Percentiles rank a stretch among this genome's conserved stretches.
phyloP scores from a whole-genome alignment of 2,888 invertebrate species.

The Prostheceraeus crozeri region DNA sequence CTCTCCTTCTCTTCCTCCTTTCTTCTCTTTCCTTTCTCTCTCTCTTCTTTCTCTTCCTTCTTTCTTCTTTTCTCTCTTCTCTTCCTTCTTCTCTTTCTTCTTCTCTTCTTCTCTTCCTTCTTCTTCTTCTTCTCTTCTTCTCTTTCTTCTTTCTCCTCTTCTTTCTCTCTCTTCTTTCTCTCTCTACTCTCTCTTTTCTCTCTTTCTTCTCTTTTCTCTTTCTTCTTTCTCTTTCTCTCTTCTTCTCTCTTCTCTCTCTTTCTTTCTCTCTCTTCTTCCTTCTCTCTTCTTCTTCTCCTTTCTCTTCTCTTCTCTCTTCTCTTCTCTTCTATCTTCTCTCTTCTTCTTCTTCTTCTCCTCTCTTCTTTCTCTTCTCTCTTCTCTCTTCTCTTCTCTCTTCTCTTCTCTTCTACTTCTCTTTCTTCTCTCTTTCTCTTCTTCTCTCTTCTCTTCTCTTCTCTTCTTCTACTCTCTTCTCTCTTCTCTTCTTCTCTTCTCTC shows the following conservation, averaged over 20 bases:
- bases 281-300: neutral
- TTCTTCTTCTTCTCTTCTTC: neutral
- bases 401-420: no score
- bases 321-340: no score
- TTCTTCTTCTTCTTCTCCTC: no score
- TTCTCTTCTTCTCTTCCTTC: conserved; percentile 3
- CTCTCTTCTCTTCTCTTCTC: no score
- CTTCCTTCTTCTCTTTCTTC: neutral
- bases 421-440: no score
- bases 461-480: no score
- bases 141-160: neutral
- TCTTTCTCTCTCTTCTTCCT: neutral
- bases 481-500: no score
- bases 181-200: neutral
- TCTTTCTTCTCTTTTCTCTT: neutral
- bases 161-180: neutral
- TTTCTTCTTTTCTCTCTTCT: neutral
- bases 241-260: neutral
- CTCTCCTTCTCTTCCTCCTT: no score
- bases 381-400: no score
- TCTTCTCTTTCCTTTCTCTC: no score
- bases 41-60: neutral
- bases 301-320: no score
- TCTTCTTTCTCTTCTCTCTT: no score
- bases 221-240: neutral